Base-by-base conservation (phyloP, 2,797 vertebrate species). In the Clarias platycephalus region DNA sequence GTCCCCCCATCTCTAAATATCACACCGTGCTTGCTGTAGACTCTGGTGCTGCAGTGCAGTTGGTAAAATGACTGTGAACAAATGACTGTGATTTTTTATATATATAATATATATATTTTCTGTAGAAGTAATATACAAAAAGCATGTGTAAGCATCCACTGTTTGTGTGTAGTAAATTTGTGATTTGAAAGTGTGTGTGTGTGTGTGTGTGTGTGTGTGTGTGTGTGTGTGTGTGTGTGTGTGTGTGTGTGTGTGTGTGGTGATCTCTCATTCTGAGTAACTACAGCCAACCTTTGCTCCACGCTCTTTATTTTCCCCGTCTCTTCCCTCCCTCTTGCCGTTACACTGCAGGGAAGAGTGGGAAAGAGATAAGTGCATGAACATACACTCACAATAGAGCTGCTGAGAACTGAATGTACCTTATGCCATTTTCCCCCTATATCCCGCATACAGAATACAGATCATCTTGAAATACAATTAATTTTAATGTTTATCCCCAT, bases 321-420 rank as follows among this genome's bases (percentile, higher is more conserved):
- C 7, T 74, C n/a, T 28, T 74, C 26, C 16, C 16, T 75, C 49
- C 49, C 16, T 28, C 26, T 26, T 9, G 1, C 49, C 16, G 28
- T 75, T 75, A 22, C 49, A 75, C 49, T 31, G 49, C 2, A 7
- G 24, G 71, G 12, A n/a, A 72, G 40, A 44, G 40, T 53, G 15
- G 16, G 71, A 55, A 26, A 53, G 70, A 53, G 70, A 72, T 49
- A 71, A 71, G 70, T 16, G 6, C 68, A 5, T 40, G 57, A 58
- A 80, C 72, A 63, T 64, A 22, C 86, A 66, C 57, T 57, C 64
- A 4, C 53, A 68, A 37, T 16, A n/a, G 12, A 57, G 5, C 58
- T 82, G 5, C 58, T 82, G 84, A 83, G 74, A 70, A 70, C 53
- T 83, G 58, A 24, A 71, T 71, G 70, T n/a, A 37, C 28, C 58